Conservation (phyloP, 2,113 vertebrate genomes). For the Morone chrysops region DNA sequence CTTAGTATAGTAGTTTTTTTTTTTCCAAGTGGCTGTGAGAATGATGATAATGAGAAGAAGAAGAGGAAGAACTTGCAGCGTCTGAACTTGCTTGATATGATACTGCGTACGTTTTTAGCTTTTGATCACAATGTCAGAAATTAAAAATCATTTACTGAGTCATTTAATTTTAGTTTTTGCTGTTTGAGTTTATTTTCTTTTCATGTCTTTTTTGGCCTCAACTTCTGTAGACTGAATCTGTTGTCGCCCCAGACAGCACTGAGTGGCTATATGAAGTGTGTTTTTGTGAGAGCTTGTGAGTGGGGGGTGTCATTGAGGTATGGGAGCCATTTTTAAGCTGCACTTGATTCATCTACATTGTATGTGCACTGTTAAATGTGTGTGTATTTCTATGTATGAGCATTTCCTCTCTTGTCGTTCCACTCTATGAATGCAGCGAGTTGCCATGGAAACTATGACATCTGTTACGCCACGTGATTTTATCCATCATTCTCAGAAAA, state of each 20-base stretch:
- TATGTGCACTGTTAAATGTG: slow-evolving; percentile 22
- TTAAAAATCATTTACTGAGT: slow-evolving; percentile 6
- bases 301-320: neutral
- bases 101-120: neutral
- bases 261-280: neutral
- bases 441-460: slow-evolving; percentile 79
- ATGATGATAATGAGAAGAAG: neutral
- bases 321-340: slow-evolving; percentile 6
- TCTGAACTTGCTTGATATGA: neutral
- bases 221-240: neutral
- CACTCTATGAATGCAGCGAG: slow-evolving; percentile 41
- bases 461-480: slow-evolving; percentile 57
- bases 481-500: slow-evolving; percentile 39
- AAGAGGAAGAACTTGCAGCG: neutral
- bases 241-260: neutral
- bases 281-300: neutral
- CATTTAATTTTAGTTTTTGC: neutral
- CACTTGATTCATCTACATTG: slow-evolving; percentile 35
- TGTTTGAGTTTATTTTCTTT: neutral
- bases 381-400: slow-evolving; percentile 20
- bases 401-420: slow-evolving; percentile 35
- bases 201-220: neutral
- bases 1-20: neutral
- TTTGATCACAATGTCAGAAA: neutral
- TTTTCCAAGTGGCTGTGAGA: neutral